phyloP scores from a whole-genome alignment of 2,113 vertebrate genomes.

The Scartelaos histophorus region DNA sequence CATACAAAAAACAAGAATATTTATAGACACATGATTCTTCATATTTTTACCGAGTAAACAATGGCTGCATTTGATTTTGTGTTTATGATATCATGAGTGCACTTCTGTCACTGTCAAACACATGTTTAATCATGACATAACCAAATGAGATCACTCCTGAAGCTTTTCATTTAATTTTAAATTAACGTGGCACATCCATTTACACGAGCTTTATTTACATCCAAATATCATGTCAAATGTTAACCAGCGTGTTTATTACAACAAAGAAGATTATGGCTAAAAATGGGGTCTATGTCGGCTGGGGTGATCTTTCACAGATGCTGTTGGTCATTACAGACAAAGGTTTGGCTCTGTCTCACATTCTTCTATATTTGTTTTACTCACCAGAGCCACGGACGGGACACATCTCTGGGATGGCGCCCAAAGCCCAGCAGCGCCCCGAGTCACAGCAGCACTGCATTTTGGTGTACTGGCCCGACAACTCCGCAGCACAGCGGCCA shows the following conservation, averaged over 20 bases:
- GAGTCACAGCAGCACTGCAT: slow-evolving; percentile 96
- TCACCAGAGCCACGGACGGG: slow-evolving; percentile 91
- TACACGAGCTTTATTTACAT: slow-evolving; percentile 24
- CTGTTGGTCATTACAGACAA: slow-evolving; percentile 1
- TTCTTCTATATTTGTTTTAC: slow-evolving; percentile 36
- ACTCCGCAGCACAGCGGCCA: slow-evolving; percentile 88
- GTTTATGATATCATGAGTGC: slow-evolving; percentile 44
- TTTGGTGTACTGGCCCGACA: slow-evolving; percentile 87
- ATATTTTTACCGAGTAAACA: slow-evolving; percentile 9
- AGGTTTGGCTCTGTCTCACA: neutral
- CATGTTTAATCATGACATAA: slow-evolving; percentile 18
- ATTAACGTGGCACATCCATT: slow-evolving; percentile 21
- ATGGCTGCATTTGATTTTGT: slow-evolving; percentile 31
- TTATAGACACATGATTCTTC: too few relatives aligned
- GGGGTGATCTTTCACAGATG: neutral
- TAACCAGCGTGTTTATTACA: slow-evolving; percentile 15
- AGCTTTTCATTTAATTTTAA: slow-evolving; percentile 15
- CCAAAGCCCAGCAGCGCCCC: slow-evolving; percentile 91
- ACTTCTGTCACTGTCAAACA: neutral
- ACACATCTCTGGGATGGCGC: slow-evolving; percentile 92
- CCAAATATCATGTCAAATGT: slow-evolving; percentile 11
- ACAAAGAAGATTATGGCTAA: slow-evolving; percentile 4
- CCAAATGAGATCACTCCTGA: neutral
- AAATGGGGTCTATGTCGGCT: neutral
- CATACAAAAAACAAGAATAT: too few relatives aligned